These are phyloP conservation scores for Drosophila neutralis DNA, from an alignment of 2,888 invertebrate species.

Conservation along the genomic window DNA sequence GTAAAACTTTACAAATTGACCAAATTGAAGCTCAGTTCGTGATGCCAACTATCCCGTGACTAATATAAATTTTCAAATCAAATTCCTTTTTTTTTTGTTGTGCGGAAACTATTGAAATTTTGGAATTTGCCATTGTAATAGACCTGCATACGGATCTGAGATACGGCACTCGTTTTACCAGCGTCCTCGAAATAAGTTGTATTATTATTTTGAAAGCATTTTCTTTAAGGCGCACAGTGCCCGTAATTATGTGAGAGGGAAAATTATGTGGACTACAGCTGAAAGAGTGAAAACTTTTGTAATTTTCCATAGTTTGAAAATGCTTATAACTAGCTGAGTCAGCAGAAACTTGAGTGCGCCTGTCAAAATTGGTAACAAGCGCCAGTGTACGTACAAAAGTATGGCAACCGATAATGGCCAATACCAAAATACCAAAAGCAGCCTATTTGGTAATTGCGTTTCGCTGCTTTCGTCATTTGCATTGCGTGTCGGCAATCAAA, in stretches of 20 bases:
- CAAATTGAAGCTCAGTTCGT: constrained; percentile 13
- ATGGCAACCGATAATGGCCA: constrained; percentile 32
- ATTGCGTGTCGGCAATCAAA: constrained; percentile 52
- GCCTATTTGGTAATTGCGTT: constrained; percentile 8
- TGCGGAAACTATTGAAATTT: constrained; percentile 49
- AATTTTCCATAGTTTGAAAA: constrained; percentile 53
- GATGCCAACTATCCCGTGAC: constrained; percentile 7
- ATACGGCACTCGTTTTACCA: constrained; percentile 26
- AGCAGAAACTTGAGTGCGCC: constrained; percentile 11
- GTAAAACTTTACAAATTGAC: neutral
- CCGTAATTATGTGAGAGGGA: constrained; percentile 43
- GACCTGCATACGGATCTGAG: constrained; percentile 7
- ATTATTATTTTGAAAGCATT: constrained; percentile 35
- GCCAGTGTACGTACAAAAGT: constrained; percentile 5
- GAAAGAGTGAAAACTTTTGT: constrained; percentile 40
- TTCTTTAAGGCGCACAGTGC: constrained; percentile 32
- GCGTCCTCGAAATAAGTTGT: constrained; percentile 45
- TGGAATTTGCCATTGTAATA: constrained; percentile 18
- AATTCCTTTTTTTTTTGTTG: constrained; percentile 9
- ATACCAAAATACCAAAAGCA: constrained; percentile 20
- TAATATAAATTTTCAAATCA: constrained; percentile 14
- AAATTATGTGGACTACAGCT: constrained; percentile 39
- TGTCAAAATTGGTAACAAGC: constrained; percentile 28
- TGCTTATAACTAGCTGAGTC: constrained; percentile 27
- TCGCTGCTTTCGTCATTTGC: constrained; percentile 47